Conservation (phyloP, 2,113 vertebrate genomes). For the Mixornis gularis region DNA sequence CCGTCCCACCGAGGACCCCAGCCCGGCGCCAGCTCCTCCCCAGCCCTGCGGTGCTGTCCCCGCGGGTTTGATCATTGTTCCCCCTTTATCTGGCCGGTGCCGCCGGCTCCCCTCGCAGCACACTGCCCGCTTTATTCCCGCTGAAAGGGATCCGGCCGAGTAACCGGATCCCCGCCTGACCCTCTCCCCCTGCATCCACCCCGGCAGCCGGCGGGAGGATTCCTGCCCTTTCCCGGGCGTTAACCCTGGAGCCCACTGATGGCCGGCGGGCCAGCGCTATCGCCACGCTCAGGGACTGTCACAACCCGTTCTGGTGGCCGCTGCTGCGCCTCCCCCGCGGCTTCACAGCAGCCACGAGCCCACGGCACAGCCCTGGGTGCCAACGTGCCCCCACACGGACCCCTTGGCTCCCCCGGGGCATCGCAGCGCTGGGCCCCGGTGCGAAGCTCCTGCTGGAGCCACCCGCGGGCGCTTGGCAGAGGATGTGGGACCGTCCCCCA, state of each 20-base stretch:
- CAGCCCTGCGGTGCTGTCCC: not conserved
- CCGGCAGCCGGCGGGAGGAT: not conserved
- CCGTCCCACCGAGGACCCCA: not conserved
- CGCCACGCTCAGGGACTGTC: rapidly evolving
- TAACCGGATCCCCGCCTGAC: conserved; percentile 20
- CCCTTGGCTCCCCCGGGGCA: rapidly evolving
- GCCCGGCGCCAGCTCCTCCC: not conserved
- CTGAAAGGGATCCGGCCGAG: conserved; percentile 10
- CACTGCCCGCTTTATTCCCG: conserved; percentile 47
- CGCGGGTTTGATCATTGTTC: not conserved
- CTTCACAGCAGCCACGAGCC: not conserved
- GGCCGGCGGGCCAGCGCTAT: not conserved
- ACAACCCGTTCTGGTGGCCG: rapidly evolving
- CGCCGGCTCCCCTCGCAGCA: not conserved
- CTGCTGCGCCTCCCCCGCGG: not conserved
- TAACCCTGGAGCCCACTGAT: conserved; percentile 5
- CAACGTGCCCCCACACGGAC: rapidly evolving
- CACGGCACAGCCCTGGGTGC: rapidly evolving
- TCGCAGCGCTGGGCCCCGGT: rapidly evolving
- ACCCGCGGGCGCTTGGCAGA: rapidly evolving
- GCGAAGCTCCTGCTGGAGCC: not conserved
- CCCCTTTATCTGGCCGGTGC: not conserved
- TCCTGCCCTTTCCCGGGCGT: not conserved
- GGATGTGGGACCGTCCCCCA: not conserved
- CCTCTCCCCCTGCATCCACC: not conserved